phyloP scores from a whole-genome alignment of 1,140 invertebrate genomes.

The Zaprionus nigranus region DNA sequence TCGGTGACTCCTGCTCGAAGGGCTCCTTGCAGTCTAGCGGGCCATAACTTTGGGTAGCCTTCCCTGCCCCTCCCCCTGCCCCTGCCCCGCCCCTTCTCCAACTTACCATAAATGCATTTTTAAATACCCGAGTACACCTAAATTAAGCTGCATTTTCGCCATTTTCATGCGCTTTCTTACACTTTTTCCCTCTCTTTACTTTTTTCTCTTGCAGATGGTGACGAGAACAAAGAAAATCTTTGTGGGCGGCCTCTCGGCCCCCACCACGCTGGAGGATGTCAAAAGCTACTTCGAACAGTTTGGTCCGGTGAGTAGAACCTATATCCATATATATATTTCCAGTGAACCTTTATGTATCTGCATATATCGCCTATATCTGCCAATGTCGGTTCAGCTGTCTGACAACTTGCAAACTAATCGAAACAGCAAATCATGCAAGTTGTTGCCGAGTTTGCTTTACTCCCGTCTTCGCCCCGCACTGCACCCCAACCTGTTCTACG shows the following conservation, averaged over 20 bases:
- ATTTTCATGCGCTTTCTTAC: conserved; percentile 48
- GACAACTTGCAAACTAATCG: conserved; percentile 41
- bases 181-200: conserved; percentile 21
- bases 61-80: too few species aligned
- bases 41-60: conserved; percentile 65
- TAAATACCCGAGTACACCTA: conserved; percentile 60
- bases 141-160: conserved; percentile 57
- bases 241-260: conserved; percentile 99
- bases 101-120: conserved; percentile 70
- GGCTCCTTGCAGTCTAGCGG: conserved; percentile 53
- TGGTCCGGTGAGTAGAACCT: conserved; percentile 94
- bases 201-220: conserved; percentile 93
- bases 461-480: conserved; percentile 49
- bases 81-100: background rate
- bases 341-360: background rate
- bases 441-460: conserved; percentile 5
- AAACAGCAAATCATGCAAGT: conserved; percentile 79
- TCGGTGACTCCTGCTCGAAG: conserved; percentile 29
- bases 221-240: conserved; percentile 99
- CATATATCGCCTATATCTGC: background rate
- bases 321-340: conserved; percentile 6
- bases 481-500: conserved; percentile 20
- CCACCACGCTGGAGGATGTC: conserved; percentile 99
- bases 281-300: conserved; percentile 99
- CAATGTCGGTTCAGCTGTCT: background rate